Evolutionary conservation across 1,140 invertebrate genomes (phyloP).

Genomic region (Popillia japonica): DNA sequence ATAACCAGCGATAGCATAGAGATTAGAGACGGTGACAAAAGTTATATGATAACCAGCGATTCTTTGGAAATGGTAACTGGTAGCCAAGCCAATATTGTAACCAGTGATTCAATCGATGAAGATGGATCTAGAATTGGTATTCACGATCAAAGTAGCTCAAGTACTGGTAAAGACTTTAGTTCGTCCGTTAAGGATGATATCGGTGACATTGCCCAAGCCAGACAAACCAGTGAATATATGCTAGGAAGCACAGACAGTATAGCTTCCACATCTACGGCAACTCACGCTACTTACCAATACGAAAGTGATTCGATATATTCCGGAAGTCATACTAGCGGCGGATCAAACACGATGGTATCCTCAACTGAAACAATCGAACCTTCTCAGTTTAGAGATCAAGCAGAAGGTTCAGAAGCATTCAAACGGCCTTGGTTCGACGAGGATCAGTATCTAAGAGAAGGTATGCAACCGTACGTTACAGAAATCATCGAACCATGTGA

Average conservation of each 20-base stretch:
- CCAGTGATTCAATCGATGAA: slow-evolving; percentile 65
- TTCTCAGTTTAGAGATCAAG: slow-evolving; percentile 42
- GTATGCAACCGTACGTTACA: slow-evolving; percentile 60
- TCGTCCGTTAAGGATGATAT: slow-evolving; percentile 61
- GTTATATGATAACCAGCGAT: slow-evolving; percentile 60
- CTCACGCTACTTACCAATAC: slow-evolving; percentile 83
- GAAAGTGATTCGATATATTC: slow-evolving; percentile 84
- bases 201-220: slow-evolving; percentile 58
- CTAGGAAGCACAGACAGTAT: slow-evolving; percentile 74
- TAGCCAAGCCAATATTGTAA: slow-evolving; percentile 50
- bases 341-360: slow-evolving; percentile 77
- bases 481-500: slow-evolving; percentile 61
- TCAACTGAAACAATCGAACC: slow-evolving; percentile 74
- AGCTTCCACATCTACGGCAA: slow-evolving; percentile 77
- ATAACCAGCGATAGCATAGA: slow-evolving; percentile 64
- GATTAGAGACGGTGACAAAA: slow-evolving; percentile 57
- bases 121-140: slow-evolving; percentile 59
- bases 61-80: slow-evolving; percentile 61
- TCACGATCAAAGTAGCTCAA: slow-evolving; percentile 61
- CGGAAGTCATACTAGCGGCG: slow-evolving; percentile 80
- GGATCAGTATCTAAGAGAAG: slow-evolving; percentile 50
- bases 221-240: slow-evolving; percentile 63
- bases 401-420: slow-evolving; percentile 56
- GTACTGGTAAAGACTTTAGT: slow-evolving; percentile 62
- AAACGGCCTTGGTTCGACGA: slow-evolving; percentile 61